These are phyloP conservation scores for Neodiprion lecontei DNA, from an alignment of 1,140 invertebrate genomes.

Conservation along the genomic window DNA sequence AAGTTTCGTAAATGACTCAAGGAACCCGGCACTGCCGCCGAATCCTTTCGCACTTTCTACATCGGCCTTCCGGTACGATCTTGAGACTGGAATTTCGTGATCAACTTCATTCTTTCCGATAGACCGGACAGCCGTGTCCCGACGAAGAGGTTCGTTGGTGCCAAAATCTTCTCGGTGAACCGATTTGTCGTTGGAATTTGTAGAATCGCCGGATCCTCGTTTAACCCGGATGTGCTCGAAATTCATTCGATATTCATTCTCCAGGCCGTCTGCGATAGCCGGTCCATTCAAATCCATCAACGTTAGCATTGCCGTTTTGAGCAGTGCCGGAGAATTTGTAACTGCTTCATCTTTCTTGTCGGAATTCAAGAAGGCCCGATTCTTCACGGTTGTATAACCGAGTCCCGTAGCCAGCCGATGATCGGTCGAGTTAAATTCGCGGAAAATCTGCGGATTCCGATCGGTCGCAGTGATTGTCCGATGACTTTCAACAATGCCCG, in stretches of 20 bases:
- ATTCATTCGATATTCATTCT: constrained; percentile 12
- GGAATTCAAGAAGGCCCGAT: too few relatives aligned
- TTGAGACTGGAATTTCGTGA: neutral
- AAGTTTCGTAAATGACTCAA: too few relatives aligned
- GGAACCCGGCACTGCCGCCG: too few relatives aligned
- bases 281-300: constrained; percentile 24
- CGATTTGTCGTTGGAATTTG: neutral
- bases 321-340: neutral
- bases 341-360: too few relatives aligned
- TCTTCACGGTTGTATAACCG: too few relatives aligned
- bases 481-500: too few relatives aligned
- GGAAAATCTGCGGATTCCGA: too few relatives aligned
- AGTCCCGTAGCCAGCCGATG: too few relatives aligned
- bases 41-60: too few relatives aligned
- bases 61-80: too few relatives aligned
- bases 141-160: neutral
- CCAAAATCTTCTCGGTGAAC: neutral
- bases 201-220: constrained; percentile 21
- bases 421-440: too few relatives aligned
- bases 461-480: too few relatives aligned
- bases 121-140: neutral
- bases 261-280: constrained; percentile 19
- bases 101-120: neutral
- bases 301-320: neutral
- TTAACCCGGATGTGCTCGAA: constrained; percentile 35